These are phyloP conservation scores for Benitochromis conjunctus DNA, from an alignment of 2,113 vertebrate species.

Conservation along the genomic window DNA sequence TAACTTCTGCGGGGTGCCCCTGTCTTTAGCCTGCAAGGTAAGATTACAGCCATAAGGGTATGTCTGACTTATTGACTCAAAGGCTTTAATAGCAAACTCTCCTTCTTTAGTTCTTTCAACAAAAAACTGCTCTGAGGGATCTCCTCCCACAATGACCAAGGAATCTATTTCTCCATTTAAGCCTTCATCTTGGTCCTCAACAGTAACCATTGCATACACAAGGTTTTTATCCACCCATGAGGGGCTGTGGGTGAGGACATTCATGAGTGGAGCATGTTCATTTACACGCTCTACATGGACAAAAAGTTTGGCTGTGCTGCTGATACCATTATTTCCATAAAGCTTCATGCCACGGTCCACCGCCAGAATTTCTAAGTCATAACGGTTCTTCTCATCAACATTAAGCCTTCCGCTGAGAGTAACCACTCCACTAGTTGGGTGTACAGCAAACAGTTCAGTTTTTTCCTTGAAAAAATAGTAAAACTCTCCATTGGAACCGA, in stretches of 20 bases:
- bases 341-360: conserved; percentile 98
- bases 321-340: conserved; percentile 95
- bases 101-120: conserved; percentile 80
- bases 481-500: conserved; percentile 97
- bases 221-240: conserved; percentile 79
- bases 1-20: conserved; percentile 85
- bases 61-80: conserved; percentile 78
- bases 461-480: conserved; percentile 98
- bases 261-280: conserved; percentile 83
- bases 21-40: conserved; percentile 92
- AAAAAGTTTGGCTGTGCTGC: conserved; percentile 96
- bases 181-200: conserved; percentile 88
- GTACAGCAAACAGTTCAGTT: conserved; percentile 92
- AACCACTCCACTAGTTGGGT: conserved; percentile 93
- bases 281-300: conserved; percentile 93
- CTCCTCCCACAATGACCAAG: conserved; percentile 84
- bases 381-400: conserved; percentile 83
- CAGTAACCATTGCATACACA: conserved; percentile 82
- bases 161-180: conserved; percentile 91
- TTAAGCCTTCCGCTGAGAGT: conserved; percentile 90
- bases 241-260: conserved; percentile 77
- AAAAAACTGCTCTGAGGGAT: conserved; percentile 81
- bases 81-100: conserved; percentile 77
- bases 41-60: conserved; percentile 86
- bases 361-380: conserved; percentile 91